A percentile compares a stretch with the other conserved stretches of the same genome.
These are phyloP conservation scores for Zaprionus gabonicus DNA, from an alignment of 1,140 invertebrate genomes.

Conservation along the genomic window DNA sequence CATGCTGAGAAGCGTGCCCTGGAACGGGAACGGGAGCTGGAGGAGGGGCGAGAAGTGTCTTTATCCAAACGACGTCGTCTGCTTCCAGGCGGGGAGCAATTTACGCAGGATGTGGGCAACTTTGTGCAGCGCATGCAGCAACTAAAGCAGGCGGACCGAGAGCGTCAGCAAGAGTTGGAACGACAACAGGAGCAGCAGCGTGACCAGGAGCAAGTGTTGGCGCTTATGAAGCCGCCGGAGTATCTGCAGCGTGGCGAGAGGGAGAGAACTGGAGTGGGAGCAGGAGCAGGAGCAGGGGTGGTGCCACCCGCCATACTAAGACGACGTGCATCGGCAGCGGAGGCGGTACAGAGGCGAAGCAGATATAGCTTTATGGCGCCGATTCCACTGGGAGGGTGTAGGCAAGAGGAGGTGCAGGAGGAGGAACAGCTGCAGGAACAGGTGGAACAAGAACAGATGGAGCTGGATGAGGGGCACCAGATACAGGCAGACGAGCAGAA, in stretches of 20 bases:
- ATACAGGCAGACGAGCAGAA: background rate
- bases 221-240: constrained; percentile 30
- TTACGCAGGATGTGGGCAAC: constrained; percentile 36
- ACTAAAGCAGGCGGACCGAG: background rate
- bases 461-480: background rate
- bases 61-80: constrained; percentile 54
- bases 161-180: background rate
- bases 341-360: no score
- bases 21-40: constrained; percentile 5
- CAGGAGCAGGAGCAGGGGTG: background rate
- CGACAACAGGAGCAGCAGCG: background rate
- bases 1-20: constrained; percentile 51
- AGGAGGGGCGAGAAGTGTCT: background rate
- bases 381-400: constrained; percentile 28
- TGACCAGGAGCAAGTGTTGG: background rate
- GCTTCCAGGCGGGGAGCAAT: constrained; percentile 29
- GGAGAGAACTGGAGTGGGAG: background rate
- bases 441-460: background rate
- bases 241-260: constrained; percentile 18
- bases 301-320: constrained; percentile 35
- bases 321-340: background rate
- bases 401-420: background rate
- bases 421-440: background rate
- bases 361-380: constrained; percentile 45
- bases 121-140: constrained; percentile 11